Evolutionary conservation across 2,113 vertebrate genomes (phyloP).

Genomic region (Pedionomus torquatus): DNA sequence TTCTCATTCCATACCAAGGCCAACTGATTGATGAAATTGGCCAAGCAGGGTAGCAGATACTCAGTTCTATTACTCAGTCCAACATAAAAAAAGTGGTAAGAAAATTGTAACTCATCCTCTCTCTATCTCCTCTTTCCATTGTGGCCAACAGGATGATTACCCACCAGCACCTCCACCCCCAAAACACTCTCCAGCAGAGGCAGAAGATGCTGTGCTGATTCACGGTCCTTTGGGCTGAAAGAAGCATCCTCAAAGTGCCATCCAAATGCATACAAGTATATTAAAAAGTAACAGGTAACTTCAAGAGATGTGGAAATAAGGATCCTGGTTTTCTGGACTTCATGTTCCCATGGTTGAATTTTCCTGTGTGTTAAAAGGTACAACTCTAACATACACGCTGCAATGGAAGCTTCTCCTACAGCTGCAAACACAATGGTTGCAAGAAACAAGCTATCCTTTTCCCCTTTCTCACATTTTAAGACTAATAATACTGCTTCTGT

Average conservation of each 20-base stretch:
- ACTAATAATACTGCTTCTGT: neutral
- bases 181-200: neutral
- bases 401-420: neutral
- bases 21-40: neutral
- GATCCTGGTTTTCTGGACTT: neutral
- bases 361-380: neutral
- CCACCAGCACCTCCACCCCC: neutral
- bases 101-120: neutral
- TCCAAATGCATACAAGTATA: neutral
- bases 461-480: neutral
- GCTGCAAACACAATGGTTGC: neutral
- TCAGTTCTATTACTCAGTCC: neutral
- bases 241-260: neutral
- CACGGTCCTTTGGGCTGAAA: neutral
- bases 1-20: neutral
- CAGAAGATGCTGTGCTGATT: neutral
- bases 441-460: neutral
- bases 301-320: neutral
- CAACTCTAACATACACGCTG: neutral
- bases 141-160: neutral
- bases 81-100: neutral
- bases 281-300: neutral
- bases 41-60: neutral
- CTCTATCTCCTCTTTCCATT: neutral
- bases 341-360: neutral